phyloP scores from a whole-genome alignment of 2,113 vertebrate genomes.

The Uria aalge region DNA sequence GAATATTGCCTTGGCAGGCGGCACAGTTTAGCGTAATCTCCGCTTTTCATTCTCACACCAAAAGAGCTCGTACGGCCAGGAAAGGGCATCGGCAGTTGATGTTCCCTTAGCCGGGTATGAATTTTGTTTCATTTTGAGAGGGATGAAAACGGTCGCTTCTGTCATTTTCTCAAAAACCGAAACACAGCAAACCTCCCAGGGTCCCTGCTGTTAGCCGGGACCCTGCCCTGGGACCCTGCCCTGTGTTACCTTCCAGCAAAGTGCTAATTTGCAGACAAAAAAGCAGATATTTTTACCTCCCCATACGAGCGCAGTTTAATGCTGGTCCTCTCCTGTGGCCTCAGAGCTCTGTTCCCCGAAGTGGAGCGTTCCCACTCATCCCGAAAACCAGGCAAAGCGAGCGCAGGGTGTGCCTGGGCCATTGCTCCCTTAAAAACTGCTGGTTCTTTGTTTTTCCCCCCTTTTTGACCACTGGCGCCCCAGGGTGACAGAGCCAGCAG shows the following conservation, averaged over 20 bases:
- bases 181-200: not conserved
- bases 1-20: not conserved
- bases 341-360: not conserved
- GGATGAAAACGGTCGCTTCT: not conserved
- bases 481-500: too few species aligned
- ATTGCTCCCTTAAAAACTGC: rapidly evolving
- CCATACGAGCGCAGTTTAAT: rapidly evolving
- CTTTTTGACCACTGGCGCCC: not conserved
- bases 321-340: not conserved
- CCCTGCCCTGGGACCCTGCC: too few species aligned
- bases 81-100: not conserved
- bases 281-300: not conserved
- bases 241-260: not conserved
- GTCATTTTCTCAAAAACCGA: not conserved
- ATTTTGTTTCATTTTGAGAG: not conserved
- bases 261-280: not conserved
- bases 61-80: not conserved
- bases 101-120: not conserved
- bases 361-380: not conserved
- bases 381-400: not conserved
- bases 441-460: not conserved
- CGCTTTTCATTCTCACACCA: not conserved
- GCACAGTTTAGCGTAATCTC: not conserved
- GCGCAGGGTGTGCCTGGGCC: not conserved
- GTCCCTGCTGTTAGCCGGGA: not conserved